phyloP scores from a whole-genome alignment of 1,140 invertebrate species.

The Onthophagus taurus region DNA sequence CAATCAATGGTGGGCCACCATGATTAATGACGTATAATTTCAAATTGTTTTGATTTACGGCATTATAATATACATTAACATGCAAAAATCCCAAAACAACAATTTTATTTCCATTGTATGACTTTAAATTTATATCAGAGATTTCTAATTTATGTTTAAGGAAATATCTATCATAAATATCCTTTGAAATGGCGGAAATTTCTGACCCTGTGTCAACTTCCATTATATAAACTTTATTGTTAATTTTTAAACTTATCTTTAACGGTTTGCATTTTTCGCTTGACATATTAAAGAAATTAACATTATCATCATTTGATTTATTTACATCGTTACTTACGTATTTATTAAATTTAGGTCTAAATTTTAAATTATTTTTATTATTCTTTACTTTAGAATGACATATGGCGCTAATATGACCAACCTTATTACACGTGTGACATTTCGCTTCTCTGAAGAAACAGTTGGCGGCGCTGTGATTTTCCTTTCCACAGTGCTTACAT shows the following conservation, averaged over 20 bases:
- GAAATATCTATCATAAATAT: background rate
- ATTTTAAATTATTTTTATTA: background rate
- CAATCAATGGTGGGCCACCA: slow-evolving; percentile 7
- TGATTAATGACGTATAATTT: background rate
- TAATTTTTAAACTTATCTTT: no score
- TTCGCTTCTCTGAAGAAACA: slow-evolving; percentile 5
- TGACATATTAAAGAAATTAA: no score
- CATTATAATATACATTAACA: background rate
- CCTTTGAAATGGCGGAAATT: slow-evolving; percentile 1
- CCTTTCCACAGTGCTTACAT: background rate
- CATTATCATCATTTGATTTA: no score
- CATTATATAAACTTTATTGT: no score
- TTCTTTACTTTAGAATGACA: background rate
- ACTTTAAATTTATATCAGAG: slow-evolving; percentile 1
- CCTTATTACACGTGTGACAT: slow-evolving; percentile 8
- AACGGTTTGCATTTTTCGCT: no score
- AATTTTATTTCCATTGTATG: background rate
- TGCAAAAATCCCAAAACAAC: background rate
- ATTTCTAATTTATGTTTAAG: background rate
- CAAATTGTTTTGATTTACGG: background rate
- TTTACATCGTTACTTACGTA: no score
- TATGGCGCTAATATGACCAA: no score
- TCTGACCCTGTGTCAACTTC: background rate
- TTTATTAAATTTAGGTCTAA: background rate
- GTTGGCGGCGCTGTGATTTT: background rate